Base-by-base conservation (phyloP, 2,888 invertebrate genomes). In the Cotesia congregata region DNA sequence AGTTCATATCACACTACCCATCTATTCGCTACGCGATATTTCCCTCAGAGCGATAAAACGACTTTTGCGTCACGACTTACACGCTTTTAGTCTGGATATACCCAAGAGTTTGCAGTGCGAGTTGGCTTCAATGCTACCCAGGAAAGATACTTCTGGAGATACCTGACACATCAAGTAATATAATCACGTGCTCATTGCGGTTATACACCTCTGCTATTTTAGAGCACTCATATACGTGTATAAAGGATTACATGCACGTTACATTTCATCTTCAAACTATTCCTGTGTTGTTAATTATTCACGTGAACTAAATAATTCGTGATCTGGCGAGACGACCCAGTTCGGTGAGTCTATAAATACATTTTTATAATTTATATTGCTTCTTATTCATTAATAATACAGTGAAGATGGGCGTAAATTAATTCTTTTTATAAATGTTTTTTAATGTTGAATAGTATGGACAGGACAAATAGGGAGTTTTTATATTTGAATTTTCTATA, bases 51-150 rank as follows among this genome's bases (percentile, higher is more conserved):
- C 79, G 65, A 85, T 88, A 70, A 86, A 83, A 73, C 82, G 80
- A n/a, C 79, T 78, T 39, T 79, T 89, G 61, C 79, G 65, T n/a
- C 70, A 83, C 74, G 84, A 84, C 72, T 75, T 77, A 6, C 82
- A 88, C 61, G 86, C 86, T 50, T 86, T 83, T 60, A 74, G 76
- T 6, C 85, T 89, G 17, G 85, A 88, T 64, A 83, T 89, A 75
- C 89, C 89, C n/a, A 80, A 80, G 74, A 85, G 74, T 17, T 83
- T 89, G 40, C 87, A 88, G 73, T 41, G 73, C 60, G 86, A 88
- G 77, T 83, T 89, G 60, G 83, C 82, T 5, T 76, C 72, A 20
- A 83, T 84, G 83, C 75, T 80, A 41, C 87, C 87, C 0, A 77
- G 80, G 64, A 80, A 82, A 67, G 70, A 70, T 12, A 65, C 65